Evolutionary conservation across 2,113 vertebrate genomes (phyloP).

Genomic region (Notarius quadriscutis): DNA sequence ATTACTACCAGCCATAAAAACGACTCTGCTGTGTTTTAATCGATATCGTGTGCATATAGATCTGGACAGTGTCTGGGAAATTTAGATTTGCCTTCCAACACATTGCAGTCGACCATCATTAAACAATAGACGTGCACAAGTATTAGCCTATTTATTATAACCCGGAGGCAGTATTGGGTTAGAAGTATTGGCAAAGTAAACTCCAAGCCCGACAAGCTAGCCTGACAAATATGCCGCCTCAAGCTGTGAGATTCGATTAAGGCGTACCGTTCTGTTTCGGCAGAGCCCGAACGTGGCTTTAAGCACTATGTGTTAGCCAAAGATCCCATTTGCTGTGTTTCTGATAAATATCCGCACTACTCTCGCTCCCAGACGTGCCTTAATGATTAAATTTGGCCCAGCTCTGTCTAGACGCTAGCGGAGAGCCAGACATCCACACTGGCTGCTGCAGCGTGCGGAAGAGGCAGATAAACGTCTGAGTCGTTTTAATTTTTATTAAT

Average conservation of each 20-base stretch:
- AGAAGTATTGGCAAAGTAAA: slow-evolving; percentile 18
- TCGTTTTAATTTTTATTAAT: slow-evolving; percentile 53
- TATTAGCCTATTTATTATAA: slow-evolving; percentile 11
- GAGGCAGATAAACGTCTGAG: slow-evolving; percentile 49
- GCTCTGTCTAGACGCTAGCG: slow-evolving; percentile 50
- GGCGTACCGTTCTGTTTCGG: background rate
- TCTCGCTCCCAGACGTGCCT: slow-evolving; percentile 35
- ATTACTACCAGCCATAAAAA: slow-evolving; percentile 18
- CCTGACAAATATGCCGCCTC: slow-evolving; percentile 31
- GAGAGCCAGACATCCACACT: slow-evolving; percentile 49
- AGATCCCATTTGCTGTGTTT: slow-evolving; percentile 9
- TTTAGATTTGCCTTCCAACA: background rate
- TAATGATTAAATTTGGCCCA: slow-evolving; percentile 47
- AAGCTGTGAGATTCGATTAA: slow-evolving; percentile 22
- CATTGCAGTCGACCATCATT: slow-evolving; percentile 14
- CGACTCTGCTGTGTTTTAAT: background rate
- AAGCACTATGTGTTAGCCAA: slow-evolving; percentile 27
- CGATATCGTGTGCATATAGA: background rate
- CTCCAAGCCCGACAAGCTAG: slow-evolving; percentile 9
- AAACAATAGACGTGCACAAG: slow-evolving; percentile 6
- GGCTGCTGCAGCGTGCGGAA: slow-evolving; percentile 39
- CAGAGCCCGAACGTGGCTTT: background rate
- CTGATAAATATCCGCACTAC: slow-evolving; percentile 30
- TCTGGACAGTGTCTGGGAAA: background rate
- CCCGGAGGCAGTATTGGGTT: slow-evolving; percentile 13